These are phyloP conservation scores for Hyppa rectilinea DNA, from an alignment of 2,888 invertebrate genomes.

Conservation along the genomic window DNA sequence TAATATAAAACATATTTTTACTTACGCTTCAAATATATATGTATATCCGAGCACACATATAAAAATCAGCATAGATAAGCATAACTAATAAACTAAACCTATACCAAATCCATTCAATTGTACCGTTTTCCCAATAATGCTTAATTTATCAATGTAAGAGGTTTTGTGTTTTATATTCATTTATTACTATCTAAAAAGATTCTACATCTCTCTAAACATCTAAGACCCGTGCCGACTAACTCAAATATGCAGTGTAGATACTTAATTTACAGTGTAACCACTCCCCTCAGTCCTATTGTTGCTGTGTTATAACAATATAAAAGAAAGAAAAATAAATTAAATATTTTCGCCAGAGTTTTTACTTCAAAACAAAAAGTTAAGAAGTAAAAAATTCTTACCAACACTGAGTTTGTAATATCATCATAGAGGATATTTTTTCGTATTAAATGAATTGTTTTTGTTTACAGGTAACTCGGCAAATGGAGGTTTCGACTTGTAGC, in stretches of 20 bases:
- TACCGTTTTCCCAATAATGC: neutral
- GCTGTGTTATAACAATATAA: constrained; percentile 48
- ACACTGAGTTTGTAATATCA: constrained; percentile 47
- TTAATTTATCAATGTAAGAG: neutral
- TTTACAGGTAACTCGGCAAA: constrained; percentile 86
- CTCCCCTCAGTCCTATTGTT: constrained; percentile 45
- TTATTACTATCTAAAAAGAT: constrained; percentile 6
- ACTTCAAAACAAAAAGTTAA: constrained; percentile 45
- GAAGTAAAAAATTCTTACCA: constrained; percentile 36
- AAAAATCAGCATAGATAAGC: neutral
- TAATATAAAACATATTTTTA: neutral
- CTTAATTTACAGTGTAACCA: constrained; percentile 41
- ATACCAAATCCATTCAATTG: neutral
- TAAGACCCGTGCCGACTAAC: constrained; percentile 4
- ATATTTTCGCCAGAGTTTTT: constrained; percentile 25
- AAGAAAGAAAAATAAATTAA: constrained; percentile 34
- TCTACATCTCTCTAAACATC: neutral
- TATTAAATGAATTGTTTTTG: constrained; percentile 78
- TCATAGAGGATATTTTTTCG: constrained; percentile 57
- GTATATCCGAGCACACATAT: neutral
- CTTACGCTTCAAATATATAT: neutral
- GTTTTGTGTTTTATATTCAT: neutral
- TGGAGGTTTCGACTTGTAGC: constrained; percentile 80
- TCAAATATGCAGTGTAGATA: constrained; percentile 10
- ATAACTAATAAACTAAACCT: neutral